A percentile compares a stretch with the other conserved stretches of the same genome.
These are phyloP conservation scores for Setophaga petechia DNA, from an alignment of 2,113 vertebrate genomes.

Conservation along the genomic window DNA sequence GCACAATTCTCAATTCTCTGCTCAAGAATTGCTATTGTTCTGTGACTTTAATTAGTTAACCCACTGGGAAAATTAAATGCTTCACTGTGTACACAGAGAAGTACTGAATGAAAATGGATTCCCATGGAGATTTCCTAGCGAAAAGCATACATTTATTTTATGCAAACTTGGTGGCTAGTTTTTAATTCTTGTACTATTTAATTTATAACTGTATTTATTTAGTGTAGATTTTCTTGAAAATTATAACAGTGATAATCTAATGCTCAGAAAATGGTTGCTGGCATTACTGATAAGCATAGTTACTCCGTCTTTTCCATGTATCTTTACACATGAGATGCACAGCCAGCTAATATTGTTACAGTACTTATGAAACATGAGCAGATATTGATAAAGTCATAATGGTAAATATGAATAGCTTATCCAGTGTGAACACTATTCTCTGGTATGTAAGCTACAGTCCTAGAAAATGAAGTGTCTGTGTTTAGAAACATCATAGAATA, in stretches of 20 bases:
- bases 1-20: not conserved
- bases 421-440: not conserved
- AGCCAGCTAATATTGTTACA: not conserved
- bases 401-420: not conserved
- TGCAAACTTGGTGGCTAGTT: not conserved
- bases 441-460: not conserved
- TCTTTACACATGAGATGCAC: not conserved
- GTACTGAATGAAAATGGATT: not conserved
- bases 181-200: not conserved
- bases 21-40: not conserved
- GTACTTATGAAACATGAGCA: not conserved
- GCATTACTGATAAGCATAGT: not conserved
- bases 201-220: not conserved
- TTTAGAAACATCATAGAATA: not conserved
- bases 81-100: not conserved
- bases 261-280: not conserved
- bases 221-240: not conserved
- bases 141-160: not conserved
- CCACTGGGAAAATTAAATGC: not conserved
- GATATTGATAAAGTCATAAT: not conserved
- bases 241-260: not conserved
- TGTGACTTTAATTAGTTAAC: not conserved
- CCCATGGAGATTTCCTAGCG: not conserved
- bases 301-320: not conserved
- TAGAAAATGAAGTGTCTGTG: not conserved